Evolutionary conservation across 1,140 invertebrate genomes (phyloP).

Genomic region (Octopus sinensis): DNA sequence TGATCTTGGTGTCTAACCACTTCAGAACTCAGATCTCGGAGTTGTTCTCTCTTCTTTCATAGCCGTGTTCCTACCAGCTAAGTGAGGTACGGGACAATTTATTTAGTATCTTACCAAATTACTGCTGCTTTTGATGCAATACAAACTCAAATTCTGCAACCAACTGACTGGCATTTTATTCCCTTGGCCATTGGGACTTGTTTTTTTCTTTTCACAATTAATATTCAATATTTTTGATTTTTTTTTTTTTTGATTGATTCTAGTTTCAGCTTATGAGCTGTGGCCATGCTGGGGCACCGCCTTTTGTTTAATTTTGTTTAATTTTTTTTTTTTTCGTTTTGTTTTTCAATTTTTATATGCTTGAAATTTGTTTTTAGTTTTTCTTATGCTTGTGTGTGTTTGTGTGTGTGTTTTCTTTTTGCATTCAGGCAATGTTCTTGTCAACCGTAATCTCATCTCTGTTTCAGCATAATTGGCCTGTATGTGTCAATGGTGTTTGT

Average conservation of each 20-base stretch:
- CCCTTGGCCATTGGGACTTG: neutral
- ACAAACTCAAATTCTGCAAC: too few relatives aligned
- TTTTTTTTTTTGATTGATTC: neutral
- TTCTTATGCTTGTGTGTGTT: neutral
- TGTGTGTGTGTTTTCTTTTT: neutral
- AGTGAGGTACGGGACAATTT: too few relatives aligned
- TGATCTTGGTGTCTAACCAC: too few relatives aligned
- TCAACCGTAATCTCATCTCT: neutral
- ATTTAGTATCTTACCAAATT: too few relatives aligned
- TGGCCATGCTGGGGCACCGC: neutral
- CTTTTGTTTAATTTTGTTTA: slow-evolving; percentile 11
- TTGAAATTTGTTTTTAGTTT: slow-evolving; percentile 7
- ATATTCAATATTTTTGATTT: neutral
- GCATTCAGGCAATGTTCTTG: neutral
- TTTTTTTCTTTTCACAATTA: neutral
- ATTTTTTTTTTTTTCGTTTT: neutral
- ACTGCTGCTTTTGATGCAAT: too few relatives aligned
- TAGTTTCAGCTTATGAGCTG: too few relatives aligned
- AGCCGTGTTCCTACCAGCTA: too few relatives aligned
- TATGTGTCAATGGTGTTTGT: slow-evolving; percentile 95
- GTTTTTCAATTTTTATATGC: neutral
- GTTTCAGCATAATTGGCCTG: slow-evolving; percentile 85
- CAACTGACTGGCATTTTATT: too few relatives aligned
- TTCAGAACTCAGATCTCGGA: too few relatives aligned
- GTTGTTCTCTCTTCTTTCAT: too few relatives aligned